Evolutionary conservation across 2,888 invertebrate genomes (phyloP), one percentile per base, ranked within the genome.

Genomic region (Nomada ferruginata): DNA sequence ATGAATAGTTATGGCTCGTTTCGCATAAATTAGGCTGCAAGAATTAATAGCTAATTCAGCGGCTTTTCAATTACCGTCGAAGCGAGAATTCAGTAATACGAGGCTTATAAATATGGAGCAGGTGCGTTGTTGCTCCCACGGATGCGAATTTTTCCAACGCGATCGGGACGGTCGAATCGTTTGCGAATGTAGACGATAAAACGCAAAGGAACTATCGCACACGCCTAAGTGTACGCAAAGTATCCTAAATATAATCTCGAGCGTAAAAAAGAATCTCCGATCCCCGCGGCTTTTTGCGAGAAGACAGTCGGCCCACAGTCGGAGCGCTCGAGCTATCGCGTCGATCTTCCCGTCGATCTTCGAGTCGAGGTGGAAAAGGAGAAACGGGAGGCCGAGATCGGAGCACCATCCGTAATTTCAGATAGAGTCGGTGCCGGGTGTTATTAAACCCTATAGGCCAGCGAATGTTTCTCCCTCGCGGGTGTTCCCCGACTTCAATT

Each of bases 401-500:
- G 69, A 84, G 69, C 79, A 77, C 55, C 83, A 76, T 84, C 72
- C 85, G 87, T 87, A 87, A 87, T 87, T 87, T 87, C 80, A 87
- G 87, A 87, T 87, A 87, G 86, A 87, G 81, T 78, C 82, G 79
- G 79, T 82, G 85, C 84, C 82, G 82, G 83, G 84, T 88, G 88
- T 86, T 88, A 87, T 90, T 88, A 88, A 89, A 89, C 85, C 85
- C 85, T 86, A 88, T 85, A 89, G 85, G 79, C 81, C 78, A 87
- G 84, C 86, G 81, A 86, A 80, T 82, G 83, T 85, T 87, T 89
- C 87, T 88, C 85, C 88, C 89, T 90, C 85, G 89, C 89, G 89
- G 90, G 91, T 90, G 90, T 89, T 91, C 90, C 89, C 70, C 83
- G 85, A 76, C 87, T 92, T 93, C 91, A 93, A 93, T 93, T 93